Conservation (phyloP, 2,888 invertebrate genomes). For the Silvanus unidentatus region DNA sequence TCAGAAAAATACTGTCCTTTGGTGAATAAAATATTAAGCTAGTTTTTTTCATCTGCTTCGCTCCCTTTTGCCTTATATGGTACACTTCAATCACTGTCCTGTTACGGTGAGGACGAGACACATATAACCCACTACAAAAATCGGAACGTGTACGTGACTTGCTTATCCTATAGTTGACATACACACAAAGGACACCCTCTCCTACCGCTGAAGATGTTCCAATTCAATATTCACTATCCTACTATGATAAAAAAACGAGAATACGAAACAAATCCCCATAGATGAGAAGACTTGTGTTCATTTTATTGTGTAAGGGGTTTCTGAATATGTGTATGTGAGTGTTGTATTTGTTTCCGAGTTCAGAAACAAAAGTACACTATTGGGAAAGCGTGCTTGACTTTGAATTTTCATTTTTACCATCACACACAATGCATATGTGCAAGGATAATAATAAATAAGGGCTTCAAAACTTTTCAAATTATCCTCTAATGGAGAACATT, state of each 20-base stretch:
- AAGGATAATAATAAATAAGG: too few relatives aligned
- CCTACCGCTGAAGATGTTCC: background rate
- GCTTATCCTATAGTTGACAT: conserved; percentile 23
- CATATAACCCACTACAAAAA: conserved; percentile 21
- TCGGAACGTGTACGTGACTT: conserved; percentile 28
- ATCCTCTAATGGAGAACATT: too few relatives aligned
- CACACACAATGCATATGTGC: too few relatives aligned
- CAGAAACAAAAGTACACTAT: too few relatives aligned
- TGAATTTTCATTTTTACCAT: too few relatives aligned
- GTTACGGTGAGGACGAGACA: too few relatives aligned
- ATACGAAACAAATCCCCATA: conserved; percentile 24
- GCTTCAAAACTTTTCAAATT: too few relatives aligned
- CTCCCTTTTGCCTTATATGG: conserved; percentile 12
- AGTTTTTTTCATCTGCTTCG: conserved; percentile 24
- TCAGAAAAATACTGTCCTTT: conserved; percentile 32
- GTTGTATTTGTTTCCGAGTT: too few relatives aligned
- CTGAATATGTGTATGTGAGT: too few relatives aligned
- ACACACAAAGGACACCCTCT: conserved; percentile 16
- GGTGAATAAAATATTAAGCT: conserved; percentile 42
- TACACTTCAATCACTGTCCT: conserved; percentile 42
- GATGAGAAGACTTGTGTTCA: conserved; percentile 14
- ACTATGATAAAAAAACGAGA: background rate
- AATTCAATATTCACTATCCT: conserved; percentile 27
- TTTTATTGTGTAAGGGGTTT: too few relatives aligned
- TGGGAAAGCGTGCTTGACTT: too few relatives aligned